Conservation (phyloP, 2,113 vertebrate genomes). For the Odontesthes bonariensis region DNA sequence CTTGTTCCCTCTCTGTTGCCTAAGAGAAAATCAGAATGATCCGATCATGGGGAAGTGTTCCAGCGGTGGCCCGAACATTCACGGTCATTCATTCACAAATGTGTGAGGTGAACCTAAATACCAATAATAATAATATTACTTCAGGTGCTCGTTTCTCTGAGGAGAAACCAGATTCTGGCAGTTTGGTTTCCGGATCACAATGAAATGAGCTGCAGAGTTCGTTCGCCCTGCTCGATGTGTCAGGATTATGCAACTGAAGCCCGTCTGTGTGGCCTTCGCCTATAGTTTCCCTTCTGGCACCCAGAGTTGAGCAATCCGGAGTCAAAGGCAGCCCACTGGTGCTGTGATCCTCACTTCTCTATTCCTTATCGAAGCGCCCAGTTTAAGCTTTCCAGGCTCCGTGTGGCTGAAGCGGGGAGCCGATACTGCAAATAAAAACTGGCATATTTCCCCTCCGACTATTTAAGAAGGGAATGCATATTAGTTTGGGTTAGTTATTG, state of each 20-base stretch:
- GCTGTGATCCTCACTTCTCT: constrained; percentile 15
- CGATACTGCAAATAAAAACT: background rate
- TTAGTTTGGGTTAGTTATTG: too few species aligned
- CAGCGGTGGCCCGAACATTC: background rate
- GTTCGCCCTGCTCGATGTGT: constrained; percentile 21
- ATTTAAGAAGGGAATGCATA: too few species aligned
- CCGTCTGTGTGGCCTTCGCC: constrained; percentile 27
- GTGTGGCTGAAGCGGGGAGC: background rate
- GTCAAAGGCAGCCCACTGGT: constrained; percentile 21
- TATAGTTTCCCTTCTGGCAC: constrained; percentile 46
- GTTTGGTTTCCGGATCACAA: constrained; percentile 17
- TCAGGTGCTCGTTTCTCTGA: background rate
- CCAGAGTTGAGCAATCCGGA: constrained; percentile 49
- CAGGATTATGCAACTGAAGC: constrained; percentile 54
- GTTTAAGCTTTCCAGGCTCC: background rate
- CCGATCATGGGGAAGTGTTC: background rate
- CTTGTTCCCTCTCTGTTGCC: constrained; percentile 62
- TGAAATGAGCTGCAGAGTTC: constrained; percentile 21
- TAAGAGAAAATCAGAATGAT: constrained; percentile 20
- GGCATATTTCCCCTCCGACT: background rate
- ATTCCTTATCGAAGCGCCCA: constrained; percentile 1
- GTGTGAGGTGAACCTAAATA: too few species aligned
- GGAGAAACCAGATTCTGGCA: constrained; percentile 13
- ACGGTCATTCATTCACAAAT: background rate
- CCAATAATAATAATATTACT: background rate